Percentiles rank a stretch among this genome's conserved stretches.
These are phyloP conservation scores for Calliopum simillimum DNA, from an alignment of 2,888 invertebrate species.

Conservation along the genomic window DNA sequence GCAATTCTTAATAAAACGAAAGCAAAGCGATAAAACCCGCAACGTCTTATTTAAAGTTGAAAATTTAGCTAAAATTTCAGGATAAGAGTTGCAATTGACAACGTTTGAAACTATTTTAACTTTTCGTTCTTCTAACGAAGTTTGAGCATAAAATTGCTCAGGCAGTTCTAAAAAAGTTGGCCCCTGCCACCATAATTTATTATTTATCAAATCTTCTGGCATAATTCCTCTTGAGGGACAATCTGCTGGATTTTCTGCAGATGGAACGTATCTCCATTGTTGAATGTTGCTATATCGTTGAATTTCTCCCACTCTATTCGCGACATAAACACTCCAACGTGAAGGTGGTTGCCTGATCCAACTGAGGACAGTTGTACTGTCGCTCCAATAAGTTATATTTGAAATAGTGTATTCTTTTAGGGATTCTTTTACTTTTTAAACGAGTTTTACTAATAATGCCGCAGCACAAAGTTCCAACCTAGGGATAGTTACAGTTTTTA, in stretches of 20 bases:
- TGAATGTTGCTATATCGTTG: slow-evolving; percentile 1
- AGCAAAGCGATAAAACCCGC: neutral
- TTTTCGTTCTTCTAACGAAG: slow-evolving; percentile 11
- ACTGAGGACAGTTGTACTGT: slow-evolving; percentile 33
- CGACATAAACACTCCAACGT: too few species aligned
- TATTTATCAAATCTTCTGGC: slow-evolving; percentile 10
- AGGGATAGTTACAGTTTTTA: slow-evolving; percentile 31
- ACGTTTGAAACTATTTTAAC: neutral
- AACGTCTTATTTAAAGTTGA: neutral
- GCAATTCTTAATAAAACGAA: neutral
- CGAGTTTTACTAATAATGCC: slow-evolving; percentile 14
- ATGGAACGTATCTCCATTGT: slow-evolving; percentile 18
- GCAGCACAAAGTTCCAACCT: slow-evolving; percentile 34
- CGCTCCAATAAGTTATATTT: slow-evolving; percentile 34
- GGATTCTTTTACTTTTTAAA: slow-evolving; percentile 10
- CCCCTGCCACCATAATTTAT: slow-evolving; percentile 9
- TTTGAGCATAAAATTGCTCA: neutral
- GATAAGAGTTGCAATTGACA: neutral
- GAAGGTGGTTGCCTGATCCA: slow-evolving; percentile 34
- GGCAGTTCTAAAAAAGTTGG: slow-evolving; percentile 3
- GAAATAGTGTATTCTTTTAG: neutral
- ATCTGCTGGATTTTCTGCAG: slow-evolving; percentile 5
- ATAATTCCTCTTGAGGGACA: slow-evolving; percentile 2
- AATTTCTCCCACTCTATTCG: slow-evolving; percentile 22
- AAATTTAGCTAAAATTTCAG: neutral